These are phyloP conservation scores for Iguana delicatissima DNA, from an alignment of 2,797 vertebrate genomes.

Conservation along the genomic window DNA sequence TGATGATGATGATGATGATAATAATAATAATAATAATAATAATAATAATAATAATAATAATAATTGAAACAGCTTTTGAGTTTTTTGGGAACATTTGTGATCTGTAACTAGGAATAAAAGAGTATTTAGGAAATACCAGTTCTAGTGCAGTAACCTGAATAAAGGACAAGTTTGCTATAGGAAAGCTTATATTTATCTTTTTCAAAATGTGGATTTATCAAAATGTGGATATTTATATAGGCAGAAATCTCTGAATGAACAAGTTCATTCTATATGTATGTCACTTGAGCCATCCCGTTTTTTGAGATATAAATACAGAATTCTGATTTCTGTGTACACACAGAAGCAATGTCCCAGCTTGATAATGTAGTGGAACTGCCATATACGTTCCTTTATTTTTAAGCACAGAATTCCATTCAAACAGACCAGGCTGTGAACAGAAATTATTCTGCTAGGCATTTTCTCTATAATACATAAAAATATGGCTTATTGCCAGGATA, in stretches of 20 bases:
- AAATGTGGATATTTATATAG: neutral
- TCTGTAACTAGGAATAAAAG: neutral
- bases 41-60: neutral
- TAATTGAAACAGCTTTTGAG: constrained; percentile 46
- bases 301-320: neutral
- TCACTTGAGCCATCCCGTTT: neutral
- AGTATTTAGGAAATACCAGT: neutral
- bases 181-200: neutral
- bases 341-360: constrained; percentile 13
- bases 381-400: constrained; percentile 25
- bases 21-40: neutral
- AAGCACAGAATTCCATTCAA: constrained; percentile 34
- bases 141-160: neutral
- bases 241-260: neutral
- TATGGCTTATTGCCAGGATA: neutral
- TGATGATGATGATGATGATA: constrained; percentile 3
- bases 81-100: constrained; percentile 4
- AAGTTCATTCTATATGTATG: neutral
- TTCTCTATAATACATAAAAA: constrained; percentile 14
- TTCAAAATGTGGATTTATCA: neutral
- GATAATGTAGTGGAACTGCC: neutral
- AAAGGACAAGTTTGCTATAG: neutral
- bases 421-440: constrained; percentile 24
- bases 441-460: constrained; percentile 44
- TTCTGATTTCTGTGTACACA: neutral